These are phyloP conservation scores for Agelastica alni DNA, from an alignment of 2,888 invertebrate species.

Conservation along the genomic window DNA sequence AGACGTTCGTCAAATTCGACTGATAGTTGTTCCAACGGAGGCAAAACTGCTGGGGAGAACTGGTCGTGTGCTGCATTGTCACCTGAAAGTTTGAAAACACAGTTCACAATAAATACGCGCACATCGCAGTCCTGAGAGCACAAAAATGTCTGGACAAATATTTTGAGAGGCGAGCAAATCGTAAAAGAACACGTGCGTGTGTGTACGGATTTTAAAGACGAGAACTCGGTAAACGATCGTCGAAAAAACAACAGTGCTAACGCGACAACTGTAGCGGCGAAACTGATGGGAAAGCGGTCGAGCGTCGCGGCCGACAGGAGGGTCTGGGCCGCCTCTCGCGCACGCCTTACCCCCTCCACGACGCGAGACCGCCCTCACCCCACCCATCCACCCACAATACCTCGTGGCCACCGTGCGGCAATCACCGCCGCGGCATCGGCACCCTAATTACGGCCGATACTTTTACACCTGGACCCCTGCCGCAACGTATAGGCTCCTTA, in stretches of 20 bases:
- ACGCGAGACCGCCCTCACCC: slow-evolving; percentile 53
- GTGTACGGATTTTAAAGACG: slow-evolving; percentile 34
- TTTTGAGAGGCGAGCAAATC: slow-evolving; percentile 1
- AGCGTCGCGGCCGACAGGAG: slow-evolving; percentile 48
- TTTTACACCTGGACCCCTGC: slow-evolving; percentile 50
- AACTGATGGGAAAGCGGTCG: slow-evolving; percentile 37
- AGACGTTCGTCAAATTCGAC: slow-evolving; percentile 83
- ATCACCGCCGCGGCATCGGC: slow-evolving; percentile 51
- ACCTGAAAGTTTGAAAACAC: slow-evolving; percentile 49
- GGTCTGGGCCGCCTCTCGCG: slow-evolving; percentile 55
- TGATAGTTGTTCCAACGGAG: slow-evolving; percentile 94
- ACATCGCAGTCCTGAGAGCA: slow-evolving; percentile 43
- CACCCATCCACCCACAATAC: slow-evolving; percentile 54
- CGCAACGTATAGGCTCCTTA: slow-evolving; percentile 30
- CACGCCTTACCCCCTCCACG: slow-evolving; percentile 53
- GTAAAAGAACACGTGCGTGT: slow-evolving; percentile 47
- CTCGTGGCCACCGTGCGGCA: slow-evolving; percentile 55
- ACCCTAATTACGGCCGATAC: slow-evolving; percentile 53
- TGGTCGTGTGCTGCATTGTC: slow-evolving; percentile 59
- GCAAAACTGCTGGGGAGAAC: slow-evolving; percentile 83
- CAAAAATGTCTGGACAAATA: slow-evolving; percentile 12
- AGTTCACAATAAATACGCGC: slow-evolving; percentile 41
- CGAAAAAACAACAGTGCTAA: slow-evolving; percentile 37
- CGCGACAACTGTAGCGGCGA: slow-evolving; percentile 37
- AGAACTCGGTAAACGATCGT: background rate